Conservation (phyloP, 2,113 vertebrate genomes). For the Narcine bancroftii region DNA sequence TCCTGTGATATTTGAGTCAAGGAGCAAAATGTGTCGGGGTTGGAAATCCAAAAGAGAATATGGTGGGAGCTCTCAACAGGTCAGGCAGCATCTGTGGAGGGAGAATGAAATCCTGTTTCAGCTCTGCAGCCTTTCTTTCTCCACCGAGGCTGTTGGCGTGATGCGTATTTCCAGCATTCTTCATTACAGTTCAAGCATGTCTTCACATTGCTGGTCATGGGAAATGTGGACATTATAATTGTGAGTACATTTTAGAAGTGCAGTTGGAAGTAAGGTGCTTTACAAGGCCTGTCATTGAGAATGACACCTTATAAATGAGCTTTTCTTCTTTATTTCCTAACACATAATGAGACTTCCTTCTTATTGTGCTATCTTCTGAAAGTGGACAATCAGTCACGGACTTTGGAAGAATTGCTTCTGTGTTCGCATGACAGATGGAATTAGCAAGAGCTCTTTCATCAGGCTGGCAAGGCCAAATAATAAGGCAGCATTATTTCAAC, state of each 20-base stretch:
- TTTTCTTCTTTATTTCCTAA: not conserved
- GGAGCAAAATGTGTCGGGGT: no score
- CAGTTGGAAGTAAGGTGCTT: not conserved
- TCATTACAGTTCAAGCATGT: not conserved
- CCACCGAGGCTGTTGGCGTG: no score
- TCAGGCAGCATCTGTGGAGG: no score
- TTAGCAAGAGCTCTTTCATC: constrained; percentile 24
- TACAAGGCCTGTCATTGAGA: no score
- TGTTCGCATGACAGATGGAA: constrained; percentile 13
- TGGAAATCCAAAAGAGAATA: no score
- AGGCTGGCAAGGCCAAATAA: constrained; percentile 8
- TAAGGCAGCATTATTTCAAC: not conserved
- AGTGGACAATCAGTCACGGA: constrained; percentile 2
- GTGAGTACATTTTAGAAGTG: not conserved
- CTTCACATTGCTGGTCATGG: not conserved
- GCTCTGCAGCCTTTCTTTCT: no score
- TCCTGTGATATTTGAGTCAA: no score
- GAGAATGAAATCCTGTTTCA: no score
- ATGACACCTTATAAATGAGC: not conserved
- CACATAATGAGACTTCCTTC: not conserved
- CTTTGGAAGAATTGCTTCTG: not conserved
- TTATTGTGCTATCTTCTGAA: not conserved
- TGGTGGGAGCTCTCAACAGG: no score
- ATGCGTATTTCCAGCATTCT: not conserved
- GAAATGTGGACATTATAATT: not conserved